Evolutionary conservation across 1,140 invertebrate genomes (phyloP).

Genomic region (Tetraneura akinire): DNA sequence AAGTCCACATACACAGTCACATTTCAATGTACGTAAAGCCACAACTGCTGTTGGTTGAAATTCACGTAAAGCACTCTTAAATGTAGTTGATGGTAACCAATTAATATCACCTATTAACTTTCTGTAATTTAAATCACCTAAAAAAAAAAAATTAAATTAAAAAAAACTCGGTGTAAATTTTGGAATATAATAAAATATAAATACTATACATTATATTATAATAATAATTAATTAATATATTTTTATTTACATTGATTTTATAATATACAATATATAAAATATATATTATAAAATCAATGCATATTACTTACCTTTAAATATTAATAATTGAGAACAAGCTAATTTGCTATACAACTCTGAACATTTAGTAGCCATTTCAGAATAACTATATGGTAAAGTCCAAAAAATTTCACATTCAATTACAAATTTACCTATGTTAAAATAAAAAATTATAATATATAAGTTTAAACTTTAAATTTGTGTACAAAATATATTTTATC

Average conservation of each 20-base stretch:
- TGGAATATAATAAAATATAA: too few species aligned
- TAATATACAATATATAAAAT: too few species aligned
- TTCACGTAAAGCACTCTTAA: constrained; percentile 72
- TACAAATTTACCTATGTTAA: constrained; percentile 52
- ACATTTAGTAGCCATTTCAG: constrained; percentile 74
- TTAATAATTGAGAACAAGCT: constrained; percentile 68
- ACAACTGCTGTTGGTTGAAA: constrained; percentile 83
- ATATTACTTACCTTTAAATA: constrained; percentile 80
- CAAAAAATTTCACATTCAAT: constrained; percentile 73
- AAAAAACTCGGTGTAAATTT: too few species aligned
- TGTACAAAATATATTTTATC: too few species aligned
- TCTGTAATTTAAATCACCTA: constrained; percentile 84
- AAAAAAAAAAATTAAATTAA: constrained; percentile 25
- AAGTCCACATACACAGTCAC: constrained; percentile 85
- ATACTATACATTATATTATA: too few species aligned
- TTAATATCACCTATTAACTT: constrained; percentile 89
- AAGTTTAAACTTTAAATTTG: too few species aligned
- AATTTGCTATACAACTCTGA: constrained; percentile 74
- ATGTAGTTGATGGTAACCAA: constrained; percentile 74
- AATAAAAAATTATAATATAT: too few species aligned
- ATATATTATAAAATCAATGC: too few species aligned
- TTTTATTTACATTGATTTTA: too few species aligned
- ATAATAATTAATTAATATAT: too few species aligned
- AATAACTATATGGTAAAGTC: constrained; percentile 81
- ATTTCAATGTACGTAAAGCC: constrained; percentile 84